A percentile compares a stretch with the other conserved stretches of the same genome.
Conservation (phyloP, 1,140 invertebrate genomes). For the Neuroterus valhalla region DNA sequence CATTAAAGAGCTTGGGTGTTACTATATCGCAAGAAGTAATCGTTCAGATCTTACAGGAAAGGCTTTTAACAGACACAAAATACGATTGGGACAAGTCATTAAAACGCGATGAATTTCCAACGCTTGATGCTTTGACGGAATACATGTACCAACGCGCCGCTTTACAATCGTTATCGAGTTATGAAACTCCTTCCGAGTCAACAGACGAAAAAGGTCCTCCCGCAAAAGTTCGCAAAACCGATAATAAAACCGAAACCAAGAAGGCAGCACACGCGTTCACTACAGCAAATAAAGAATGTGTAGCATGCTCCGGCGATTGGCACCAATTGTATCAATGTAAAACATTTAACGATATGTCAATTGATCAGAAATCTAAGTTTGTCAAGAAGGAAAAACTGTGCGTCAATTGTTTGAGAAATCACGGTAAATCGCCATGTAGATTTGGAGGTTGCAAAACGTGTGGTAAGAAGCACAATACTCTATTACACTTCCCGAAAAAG, state of each 20-base stretch:
- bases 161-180: too few species aligned
- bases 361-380: not conserved
- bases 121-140: too few species aligned
- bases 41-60: slow-evolving; percentile 33
- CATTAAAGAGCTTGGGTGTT: slow-evolving; percentile 13
- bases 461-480: not conserved
- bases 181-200: too few species aligned
- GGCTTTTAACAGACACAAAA: not conserved
- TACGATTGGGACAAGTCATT: too few species aligned
- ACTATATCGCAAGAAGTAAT: slow-evolving; percentile 19
- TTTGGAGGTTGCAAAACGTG: slow-evolving; percentile 19
- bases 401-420: slow-evolving; percentile 24
- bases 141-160: too few species aligned
- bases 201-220: too few species aligned
- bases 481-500: not conserved
- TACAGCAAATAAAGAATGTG: too few species aligned
- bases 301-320: not conserved
- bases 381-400: not conserved
- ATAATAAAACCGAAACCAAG: too few species aligned
- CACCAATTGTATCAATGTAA: slow-evolving; percentile 10
- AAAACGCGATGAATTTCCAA: too few species aligned
- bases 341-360: not conserved
- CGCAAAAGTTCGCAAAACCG: too few species aligned
- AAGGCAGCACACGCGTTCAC: too few species aligned
- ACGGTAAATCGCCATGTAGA: slow-evolving; percentile 14